These are phyloP conservation scores for Antedon mediterranea DNA, from an alignment of 53 echinoderm and acorn worm species.

Conservation along the genomic window DNA sequence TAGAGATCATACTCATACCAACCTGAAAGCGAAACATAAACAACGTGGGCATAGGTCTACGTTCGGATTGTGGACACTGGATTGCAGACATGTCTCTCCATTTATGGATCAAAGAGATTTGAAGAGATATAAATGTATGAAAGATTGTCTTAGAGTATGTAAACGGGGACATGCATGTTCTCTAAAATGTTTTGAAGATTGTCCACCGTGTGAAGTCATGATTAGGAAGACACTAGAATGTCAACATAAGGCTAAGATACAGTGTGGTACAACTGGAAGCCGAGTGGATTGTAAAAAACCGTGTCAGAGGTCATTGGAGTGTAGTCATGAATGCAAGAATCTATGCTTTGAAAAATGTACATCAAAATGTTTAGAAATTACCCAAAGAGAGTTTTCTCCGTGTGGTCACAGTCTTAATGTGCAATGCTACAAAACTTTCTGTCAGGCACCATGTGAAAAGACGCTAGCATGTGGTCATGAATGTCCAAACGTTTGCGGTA, in stretches of 20 bases:
- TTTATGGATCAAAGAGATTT: too few species aligned
- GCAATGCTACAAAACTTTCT: background rate
- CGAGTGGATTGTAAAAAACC: background rate
- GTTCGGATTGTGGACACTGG: too few species aligned
- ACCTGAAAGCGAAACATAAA: too few species aligned
- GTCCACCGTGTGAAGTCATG: background rate
- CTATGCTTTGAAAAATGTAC: too few species aligned
- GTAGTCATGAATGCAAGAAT: background rate
- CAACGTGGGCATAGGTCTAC: too few species aligned
- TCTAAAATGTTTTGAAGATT: background rate
- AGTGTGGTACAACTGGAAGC: background rate
- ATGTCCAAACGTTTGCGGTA: slow-evolving; percentile 25
- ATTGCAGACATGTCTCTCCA: too few species aligned
- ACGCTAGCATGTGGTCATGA: slow-evolving; percentile 22
- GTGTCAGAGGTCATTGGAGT: background rate
- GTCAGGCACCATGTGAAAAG: slow-evolving; percentile 11
- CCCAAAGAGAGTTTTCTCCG: background rate
- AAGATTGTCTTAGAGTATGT: slow-evolving; percentile 3
- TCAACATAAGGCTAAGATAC: background rate
- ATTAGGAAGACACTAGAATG: background rate
- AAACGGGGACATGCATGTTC: background rate
- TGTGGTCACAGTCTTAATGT: background rate
- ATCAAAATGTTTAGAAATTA: background rate
- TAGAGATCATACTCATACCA: too few species aligned
- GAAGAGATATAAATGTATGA: slow-evolving; percentile 5